Evolutionary conservation across 2,113 vertebrate species (phyloP).

Genomic region (Lophius piscatorius): DNA sequence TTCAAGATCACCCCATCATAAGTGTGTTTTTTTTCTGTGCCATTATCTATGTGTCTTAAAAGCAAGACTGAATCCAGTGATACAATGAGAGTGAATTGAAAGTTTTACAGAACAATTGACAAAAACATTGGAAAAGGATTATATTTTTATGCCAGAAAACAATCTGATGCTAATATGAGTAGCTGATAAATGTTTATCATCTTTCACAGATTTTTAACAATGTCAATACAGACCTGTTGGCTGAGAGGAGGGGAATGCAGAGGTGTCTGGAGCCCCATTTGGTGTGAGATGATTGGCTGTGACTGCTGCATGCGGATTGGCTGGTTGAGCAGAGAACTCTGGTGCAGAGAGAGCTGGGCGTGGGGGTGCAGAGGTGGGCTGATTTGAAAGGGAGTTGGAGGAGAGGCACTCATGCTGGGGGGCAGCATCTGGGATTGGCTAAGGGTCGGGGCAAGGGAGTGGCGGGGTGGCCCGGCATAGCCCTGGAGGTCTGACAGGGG

Average conservation of each 20-base stretch:
- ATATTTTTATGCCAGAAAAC: too few species aligned
- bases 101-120: too few species aligned
- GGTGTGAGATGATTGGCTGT: conserved; percentile 92
- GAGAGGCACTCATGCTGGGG: conserved; percentile 93
- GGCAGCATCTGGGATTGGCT: conserved; percentile 91
- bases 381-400: conserved; percentile 92
- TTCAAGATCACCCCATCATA: conserved; percentile 13
- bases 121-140: not conserved
- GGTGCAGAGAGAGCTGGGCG: conserved; percentile 94
- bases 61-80: not conserved
- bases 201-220: conserved; percentile 1
- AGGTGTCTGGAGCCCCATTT: conserved; percentile 96
- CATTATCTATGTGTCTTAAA: conserved; percentile 1
- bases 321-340: conserved; percentile 93
- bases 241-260: conserved; percentile 92
- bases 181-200: not conserved
- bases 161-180: not conserved
- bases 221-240: conserved; percentile 87
- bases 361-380: conserved; percentile 90
- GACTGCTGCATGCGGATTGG: conserved; percentile 96
- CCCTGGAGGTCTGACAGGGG: conserved; percentile 93
- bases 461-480: conserved; percentile 86
- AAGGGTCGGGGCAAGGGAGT: conserved; percentile 86
- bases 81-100: not conserved
- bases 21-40: too few species aligned